Percentiles rank a stretch among this genome's conserved stretches.
Evolutionary conservation across 1,140 invertebrate genomes (phyloP).

Genomic region (Drosophila novamexicana): DNA sequence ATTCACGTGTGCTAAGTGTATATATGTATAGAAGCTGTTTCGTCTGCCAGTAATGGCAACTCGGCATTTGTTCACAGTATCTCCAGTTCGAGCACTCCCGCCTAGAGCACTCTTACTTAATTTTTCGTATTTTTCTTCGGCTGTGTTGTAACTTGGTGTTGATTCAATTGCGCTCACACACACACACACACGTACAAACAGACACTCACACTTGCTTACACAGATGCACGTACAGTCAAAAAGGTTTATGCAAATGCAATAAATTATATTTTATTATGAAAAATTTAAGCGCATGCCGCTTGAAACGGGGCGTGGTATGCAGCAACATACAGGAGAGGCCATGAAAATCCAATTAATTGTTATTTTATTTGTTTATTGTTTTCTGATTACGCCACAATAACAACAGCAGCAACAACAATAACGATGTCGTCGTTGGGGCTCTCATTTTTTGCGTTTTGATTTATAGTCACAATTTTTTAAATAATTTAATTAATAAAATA

Average conservation of each 20-base stretch:
- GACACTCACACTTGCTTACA: slow-evolving; percentile 15
- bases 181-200: slow-evolving; percentile 5
- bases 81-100: too few species aligned
- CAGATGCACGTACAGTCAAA: slow-evolving; percentile 2
- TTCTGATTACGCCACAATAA: slow-evolving; percentile 65
- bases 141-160: slow-evolving; percentile 62
- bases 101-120: too few species aligned
- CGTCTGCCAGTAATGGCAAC: too few species aligned
- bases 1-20: too few species aligned
- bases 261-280: slow-evolving; percentile 80
- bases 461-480: slow-evolving; percentile 52
- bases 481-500: slow-evolving; percentile 72
- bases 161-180: slow-evolving; percentile 61
- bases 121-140: slow-evolving; percentile 49
- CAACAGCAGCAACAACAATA: slow-evolving; percentile 6
- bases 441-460: slow-evolving; percentile 42
- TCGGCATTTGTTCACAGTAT: too few species aligned
- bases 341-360: slow-evolving; percentile 80
- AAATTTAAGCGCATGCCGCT: slow-evolving; percentile 60
- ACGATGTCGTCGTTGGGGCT: neutral
- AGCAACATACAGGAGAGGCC: slow-evolving; percentile 19
- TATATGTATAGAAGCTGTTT: too few species aligned
- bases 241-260: slow-evolving; percentile 79
- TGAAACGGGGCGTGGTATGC: neutral
- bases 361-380: slow-evolving; percentile 83